phyloP scores from a whole-genome alignment of 2,797 vertebrate species.

The Oreonectes daqikongensis region DNA sequence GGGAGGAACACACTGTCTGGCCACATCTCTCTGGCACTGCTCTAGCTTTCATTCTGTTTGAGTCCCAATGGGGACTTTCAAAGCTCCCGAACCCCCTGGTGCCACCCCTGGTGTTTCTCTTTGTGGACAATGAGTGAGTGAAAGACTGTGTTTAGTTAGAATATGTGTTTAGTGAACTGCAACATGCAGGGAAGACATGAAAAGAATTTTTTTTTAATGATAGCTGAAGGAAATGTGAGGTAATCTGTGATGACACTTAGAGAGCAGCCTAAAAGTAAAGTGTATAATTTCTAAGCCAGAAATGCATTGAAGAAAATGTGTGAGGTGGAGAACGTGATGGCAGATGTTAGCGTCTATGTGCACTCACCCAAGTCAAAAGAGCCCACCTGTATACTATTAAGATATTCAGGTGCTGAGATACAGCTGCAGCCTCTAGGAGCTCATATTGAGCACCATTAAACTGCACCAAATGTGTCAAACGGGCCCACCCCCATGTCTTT shows the following conservation, averaged over 20 bases:
- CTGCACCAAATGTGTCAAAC: not conserved
- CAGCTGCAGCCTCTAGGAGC: not conserved
- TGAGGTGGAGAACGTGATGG: not conserved
- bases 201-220: conserved; percentile 6
- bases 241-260: not conserved
- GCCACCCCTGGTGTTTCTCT: not conserved
- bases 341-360: not conserved
- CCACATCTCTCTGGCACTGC: conserved; percentile 3
- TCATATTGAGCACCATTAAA: not conserved
- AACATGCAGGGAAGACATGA: conserved; percentile 5
- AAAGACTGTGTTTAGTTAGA: no score
- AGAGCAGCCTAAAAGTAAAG: not conserved
- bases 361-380: not conserved
- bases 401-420: not conserved
- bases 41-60: conserved; percentile 10
- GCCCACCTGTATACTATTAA: not conserved
- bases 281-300: not conserved
- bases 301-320: not conserved
- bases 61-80: not conserved
- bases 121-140: not conserved
- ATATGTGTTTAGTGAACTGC: conserved; percentile 21
- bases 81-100: not conserved
- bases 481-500: not conserved
- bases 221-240: not conserved
- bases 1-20: conserved; percentile 5